Percentiles rank a stretch among this genome's conserved stretches.
phyloP scores from a whole-genome alignment of 1,140 invertebrate species.

The Meloidogyne hapla region DNA sequence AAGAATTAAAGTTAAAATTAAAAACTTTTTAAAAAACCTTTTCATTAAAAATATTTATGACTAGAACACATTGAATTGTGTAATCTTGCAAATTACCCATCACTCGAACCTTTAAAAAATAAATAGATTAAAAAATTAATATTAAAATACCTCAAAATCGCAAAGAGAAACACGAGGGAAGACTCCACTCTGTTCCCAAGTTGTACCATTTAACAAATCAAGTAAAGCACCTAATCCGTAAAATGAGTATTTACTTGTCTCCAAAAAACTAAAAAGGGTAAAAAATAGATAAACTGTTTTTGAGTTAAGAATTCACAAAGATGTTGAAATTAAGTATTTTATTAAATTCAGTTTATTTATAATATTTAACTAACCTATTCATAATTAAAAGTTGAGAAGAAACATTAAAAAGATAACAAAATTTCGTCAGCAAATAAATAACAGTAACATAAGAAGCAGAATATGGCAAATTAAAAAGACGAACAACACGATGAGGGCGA shows the following conservation, averaged over 20 bases:
- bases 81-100: conserved; percentile 65
- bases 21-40: conserved; percentile 69
- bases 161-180: conserved; percentile 68
- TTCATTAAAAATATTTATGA: conserved; percentile 69
- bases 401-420: conserved; percentile 39
- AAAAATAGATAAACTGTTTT: background rate
- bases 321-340: too few species aligned
- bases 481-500: conserved; percentile 43
- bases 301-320: too few species aligned
- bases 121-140: conserved; percentile 66
- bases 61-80: conserved; percentile 68
- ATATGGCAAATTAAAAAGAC: conserved; percentile 53
- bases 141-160: conserved; percentile 65
- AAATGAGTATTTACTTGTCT: conserved; percentile 41
- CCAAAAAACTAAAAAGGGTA: conserved; percentile 43
- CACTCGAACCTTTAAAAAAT: conserved; percentile 55
- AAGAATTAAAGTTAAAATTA: conserved; percentile 37
- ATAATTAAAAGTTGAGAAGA: conserved; percentile 39
- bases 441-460: conserved; percentile 53
- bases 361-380: conserved; percentile 33
- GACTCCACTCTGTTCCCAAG: conserved; percentile 62
- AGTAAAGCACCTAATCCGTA: conserved; percentile 53
- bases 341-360: background rate
- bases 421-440: conserved; percentile 57
- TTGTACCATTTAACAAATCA: conserved; percentile 53